Conservation (phyloP, 2,113 vertebrate species). For the Tiliqua scincoides region DNA sequence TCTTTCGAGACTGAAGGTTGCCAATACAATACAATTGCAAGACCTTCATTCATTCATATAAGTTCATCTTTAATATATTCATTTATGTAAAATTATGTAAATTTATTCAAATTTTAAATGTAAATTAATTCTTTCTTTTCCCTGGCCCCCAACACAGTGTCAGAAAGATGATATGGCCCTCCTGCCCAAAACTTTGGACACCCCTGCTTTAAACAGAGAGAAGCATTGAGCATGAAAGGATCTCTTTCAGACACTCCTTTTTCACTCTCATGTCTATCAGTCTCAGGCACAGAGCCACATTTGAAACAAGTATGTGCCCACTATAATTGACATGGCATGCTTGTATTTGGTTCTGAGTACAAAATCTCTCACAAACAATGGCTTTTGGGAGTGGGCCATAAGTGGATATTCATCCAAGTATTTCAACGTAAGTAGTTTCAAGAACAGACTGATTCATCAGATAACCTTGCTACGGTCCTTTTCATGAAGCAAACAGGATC, state of each 20-base stretch:
- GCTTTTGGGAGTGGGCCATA: neutral
- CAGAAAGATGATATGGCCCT: no score
- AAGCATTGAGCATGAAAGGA: neutral
- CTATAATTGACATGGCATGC: neutral
- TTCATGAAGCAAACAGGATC: constrained; percentile 40
- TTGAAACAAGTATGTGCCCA: neutral
- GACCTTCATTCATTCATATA: no score
- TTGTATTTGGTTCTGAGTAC: neutral
- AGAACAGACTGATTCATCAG: neutral
- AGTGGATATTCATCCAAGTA: neutral
- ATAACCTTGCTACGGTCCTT: neutral
- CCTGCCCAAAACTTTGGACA: no score
- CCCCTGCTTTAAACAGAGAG: neutral
- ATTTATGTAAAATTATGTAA: no score
- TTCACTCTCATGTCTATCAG: neutral
- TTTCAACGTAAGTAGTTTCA: neutral
- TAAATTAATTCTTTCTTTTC: no score
- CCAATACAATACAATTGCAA: no score
- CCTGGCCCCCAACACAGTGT: no score
- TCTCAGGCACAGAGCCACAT: neutral
- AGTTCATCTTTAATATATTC: no score
- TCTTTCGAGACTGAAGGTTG: no score
- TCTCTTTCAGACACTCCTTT: neutral
- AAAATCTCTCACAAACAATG: neutral
- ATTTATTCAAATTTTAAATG: no score